Evolutionary conservation across 1,140 invertebrate genomes (phyloP).

Genomic region (Pteromalus puparum): DNA sequence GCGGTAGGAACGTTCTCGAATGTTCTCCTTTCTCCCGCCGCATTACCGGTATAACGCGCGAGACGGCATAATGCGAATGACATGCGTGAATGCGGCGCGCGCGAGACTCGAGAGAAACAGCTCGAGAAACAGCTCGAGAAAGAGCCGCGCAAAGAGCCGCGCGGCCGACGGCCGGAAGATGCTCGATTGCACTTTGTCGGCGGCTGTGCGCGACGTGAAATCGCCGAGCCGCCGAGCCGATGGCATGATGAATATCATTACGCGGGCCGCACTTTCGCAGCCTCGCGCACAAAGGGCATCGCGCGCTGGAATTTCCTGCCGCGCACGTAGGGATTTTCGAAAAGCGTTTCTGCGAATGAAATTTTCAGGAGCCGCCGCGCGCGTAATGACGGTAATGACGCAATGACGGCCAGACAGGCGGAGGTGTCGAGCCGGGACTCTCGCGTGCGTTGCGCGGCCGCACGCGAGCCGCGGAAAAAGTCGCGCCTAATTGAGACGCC

Average conservation of each 20-base stretch:
- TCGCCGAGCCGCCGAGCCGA: slow-evolving; percentile 7
- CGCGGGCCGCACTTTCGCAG: slow-evolving; percentile 4
- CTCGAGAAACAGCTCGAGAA: too few species aligned
- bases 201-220: slow-evolving; percentile 12
- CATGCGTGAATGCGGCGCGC: slow-evolving; percentile 39
- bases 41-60: too few species aligned
- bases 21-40: too few species aligned
- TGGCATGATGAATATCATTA: slow-evolving; percentile 50
- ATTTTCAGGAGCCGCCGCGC: not conserved
- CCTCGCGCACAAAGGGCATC: not conserved
- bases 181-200: slow-evolving; percentile 43
- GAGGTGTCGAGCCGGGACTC: too few species aligned
- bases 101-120: too few species aligned
- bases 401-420: slow-evolving; percentile 11
- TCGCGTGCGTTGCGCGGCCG: too few species aligned
- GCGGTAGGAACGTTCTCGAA: too few species aligned
- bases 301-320: slow-evolving; percentile 22
- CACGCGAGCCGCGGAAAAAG: slow-evolving; percentile 34
- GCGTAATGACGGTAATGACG: slow-evolving; percentile 35
- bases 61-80: slow-evolving; percentile 44
- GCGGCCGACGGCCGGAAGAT: slow-evolving; percentile 49
- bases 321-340: slow-evolving; percentile 27
- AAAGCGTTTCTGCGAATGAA: slow-evolving; percentile 35
- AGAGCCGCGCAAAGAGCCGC: too few species aligned
- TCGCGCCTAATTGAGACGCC: slow-evolving; percentile 34